A percentile compares a stretch with the other conserved stretches of the same genome.
Conservation (phyloP, 2,113 vertebrate species). For the Rhegmatorhina hoffmannsi region DNA sequence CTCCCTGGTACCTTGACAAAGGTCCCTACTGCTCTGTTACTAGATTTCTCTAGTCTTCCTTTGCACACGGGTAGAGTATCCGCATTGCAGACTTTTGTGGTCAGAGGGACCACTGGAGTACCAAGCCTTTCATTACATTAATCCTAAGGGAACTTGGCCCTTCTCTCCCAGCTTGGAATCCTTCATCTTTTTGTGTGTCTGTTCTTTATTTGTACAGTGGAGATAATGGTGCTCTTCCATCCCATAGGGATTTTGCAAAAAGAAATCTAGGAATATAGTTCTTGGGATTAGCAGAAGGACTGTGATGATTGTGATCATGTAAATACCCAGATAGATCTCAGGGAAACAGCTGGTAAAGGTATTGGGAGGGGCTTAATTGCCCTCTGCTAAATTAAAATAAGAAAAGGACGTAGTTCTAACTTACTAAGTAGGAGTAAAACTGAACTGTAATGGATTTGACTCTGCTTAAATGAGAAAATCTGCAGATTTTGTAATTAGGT, state of each 20-base stretch:
- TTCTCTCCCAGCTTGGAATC: neutral
- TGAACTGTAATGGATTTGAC: conserved; percentile 16
- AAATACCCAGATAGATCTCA: conserved; percentile 3
- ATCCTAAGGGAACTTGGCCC: neutral
- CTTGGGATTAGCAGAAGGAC: conserved; percentile 3
- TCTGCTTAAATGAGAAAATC: conserved; percentile 14
- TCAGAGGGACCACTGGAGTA: neutral
- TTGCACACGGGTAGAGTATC: neutral
- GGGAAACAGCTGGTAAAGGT: conserved; percentile 28
- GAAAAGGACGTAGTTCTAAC: conserved; percentile 8
- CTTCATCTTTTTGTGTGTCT: neutral
- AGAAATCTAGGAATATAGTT: conserved; percentile 24
- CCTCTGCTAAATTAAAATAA: conserved; percentile 38
- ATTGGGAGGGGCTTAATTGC: conserved; percentile 31
- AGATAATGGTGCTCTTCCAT: neutral
- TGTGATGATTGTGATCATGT: neutral
- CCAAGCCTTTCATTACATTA: neutral
- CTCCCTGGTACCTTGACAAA: neutral
- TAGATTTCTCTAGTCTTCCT: neutral
- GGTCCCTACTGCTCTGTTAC: neutral
- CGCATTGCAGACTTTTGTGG: neutral
- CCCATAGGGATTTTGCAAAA: neutral
- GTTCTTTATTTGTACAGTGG: conserved; percentile 1
- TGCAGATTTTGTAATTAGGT: conserved; percentile 1
- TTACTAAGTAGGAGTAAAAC: conserved; percentile 15